phyloP scores from a whole-genome alignment of 2,888 invertebrate species.

The Thecophora atra region DNA sequence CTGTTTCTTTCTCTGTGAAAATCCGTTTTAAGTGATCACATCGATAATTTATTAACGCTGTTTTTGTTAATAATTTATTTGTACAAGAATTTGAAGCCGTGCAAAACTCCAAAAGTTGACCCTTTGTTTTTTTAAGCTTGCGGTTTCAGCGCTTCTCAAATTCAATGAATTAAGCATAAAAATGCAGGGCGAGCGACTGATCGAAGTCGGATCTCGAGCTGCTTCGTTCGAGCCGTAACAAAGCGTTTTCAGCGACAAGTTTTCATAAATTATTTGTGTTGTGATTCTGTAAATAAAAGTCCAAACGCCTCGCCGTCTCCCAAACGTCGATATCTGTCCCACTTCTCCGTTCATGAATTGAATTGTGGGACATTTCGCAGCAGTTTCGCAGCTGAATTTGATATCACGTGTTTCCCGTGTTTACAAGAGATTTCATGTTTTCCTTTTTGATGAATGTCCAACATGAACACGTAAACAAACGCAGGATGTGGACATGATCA shows the following conservation, averaged over 20 bases:
- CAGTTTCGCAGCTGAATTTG: slow-evolving; percentile 20
- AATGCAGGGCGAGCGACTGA: neutral
- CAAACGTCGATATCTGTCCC: neutral
- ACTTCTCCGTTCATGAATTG: slow-evolving; percentile 26
- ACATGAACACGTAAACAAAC: neutral
- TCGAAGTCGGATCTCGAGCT: neutral
- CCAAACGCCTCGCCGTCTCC: neutral
- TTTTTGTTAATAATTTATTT: slow-evolving; percentile 39
- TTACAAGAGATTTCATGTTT: too few species aligned
- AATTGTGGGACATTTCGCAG: slow-evolving; percentile 22
- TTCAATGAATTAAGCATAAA: slow-evolving; percentile 38
- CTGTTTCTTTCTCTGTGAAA: too few species aligned
- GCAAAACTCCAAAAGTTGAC: neutral
- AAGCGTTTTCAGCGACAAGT: neutral
- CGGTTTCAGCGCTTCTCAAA: slow-evolving; percentile 32
- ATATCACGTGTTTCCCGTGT: slow-evolving; percentile 27
- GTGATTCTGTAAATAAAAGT: slow-evolving; percentile 21
- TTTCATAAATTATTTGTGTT: slow-evolving; percentile 13
- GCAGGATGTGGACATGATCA: neutral
- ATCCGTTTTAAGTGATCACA: too few species aligned
- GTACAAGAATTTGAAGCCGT: slow-evolving; percentile 33
- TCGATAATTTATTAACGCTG: too few species aligned
- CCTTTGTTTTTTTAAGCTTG: slow-evolving; percentile 27
- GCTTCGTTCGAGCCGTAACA: too few species aligned
- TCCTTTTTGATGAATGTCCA: too few species aligned